phyloP scores from a whole-genome alignment of 2,113 vertebrate genomes.

The Trinectes maculatus region DNA sequence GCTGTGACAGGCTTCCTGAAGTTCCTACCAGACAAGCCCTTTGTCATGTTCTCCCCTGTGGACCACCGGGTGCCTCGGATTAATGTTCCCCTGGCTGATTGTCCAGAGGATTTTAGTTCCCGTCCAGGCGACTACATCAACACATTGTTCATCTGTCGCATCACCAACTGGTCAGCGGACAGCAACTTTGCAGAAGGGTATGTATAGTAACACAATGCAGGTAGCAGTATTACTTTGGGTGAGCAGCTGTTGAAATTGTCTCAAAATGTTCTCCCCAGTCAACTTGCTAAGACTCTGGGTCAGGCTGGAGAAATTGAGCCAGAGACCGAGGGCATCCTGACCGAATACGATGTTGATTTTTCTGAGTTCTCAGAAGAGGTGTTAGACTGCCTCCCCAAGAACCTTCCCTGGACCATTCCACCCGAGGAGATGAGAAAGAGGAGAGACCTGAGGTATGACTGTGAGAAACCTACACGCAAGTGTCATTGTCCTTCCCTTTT shows the following conservation, averaged over 20 bases:
- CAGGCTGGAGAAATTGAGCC: constrained; percentile 97
- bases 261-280: constrained; percentile 71
- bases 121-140: constrained; percentile 86
- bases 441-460: constrained; percentile 89
- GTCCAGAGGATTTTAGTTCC: constrained; percentile 86
- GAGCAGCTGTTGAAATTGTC: background rate
- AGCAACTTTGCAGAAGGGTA: constrained; percentile 95
- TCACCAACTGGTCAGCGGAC: constrained; percentile 90
- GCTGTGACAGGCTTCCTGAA: constrained; percentile 93
- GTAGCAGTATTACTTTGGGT: background rate
- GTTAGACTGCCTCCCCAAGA: constrained; percentile 88
- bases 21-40: constrained; percentile 89
- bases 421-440: constrained; percentile 84
- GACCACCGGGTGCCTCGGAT: constrained; percentile 95
- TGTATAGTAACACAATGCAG: constrained; percentile 15
- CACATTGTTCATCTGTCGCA: constrained; percentile 92
- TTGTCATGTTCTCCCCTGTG: constrained; percentile 93
- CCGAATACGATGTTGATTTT: constrained; percentile 92
- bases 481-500: too few relatives aligned
- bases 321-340: constrained; percentile 95
- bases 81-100: constrained; percentile 88
- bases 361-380: constrained; percentile 90
- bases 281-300: constrained; percentile 90
- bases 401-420: constrained; percentile 90
- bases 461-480: background rate